These are phyloP conservation scores for Genyomyrus donnyi DNA, from an alignment of 2,113 vertebrate species.

Conservation along the genomic window DNA sequence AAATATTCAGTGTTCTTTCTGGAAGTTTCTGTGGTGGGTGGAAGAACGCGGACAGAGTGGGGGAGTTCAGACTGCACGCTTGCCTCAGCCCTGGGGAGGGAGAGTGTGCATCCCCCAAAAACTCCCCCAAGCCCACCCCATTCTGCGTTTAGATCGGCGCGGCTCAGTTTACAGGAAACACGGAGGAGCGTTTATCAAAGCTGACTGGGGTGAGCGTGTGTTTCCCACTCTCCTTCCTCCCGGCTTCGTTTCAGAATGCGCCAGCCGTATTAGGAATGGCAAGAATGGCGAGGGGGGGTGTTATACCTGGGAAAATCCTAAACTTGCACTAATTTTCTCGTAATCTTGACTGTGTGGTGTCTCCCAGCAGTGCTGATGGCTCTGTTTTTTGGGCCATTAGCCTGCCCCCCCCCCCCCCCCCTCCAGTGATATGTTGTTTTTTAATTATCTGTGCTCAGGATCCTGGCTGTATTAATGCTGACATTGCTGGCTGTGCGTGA, in stretches of 20 bases:
- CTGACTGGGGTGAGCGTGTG: not conserved
- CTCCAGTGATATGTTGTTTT: constrained; percentile 69
- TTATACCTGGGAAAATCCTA: not conserved
- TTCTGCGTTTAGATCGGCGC: not conserved
- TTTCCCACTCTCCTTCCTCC: not conserved
- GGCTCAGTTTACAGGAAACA: not conserved
- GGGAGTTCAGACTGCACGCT: not conserved
- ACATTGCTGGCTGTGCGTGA: constrained; percentile 46
- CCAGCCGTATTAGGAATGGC: not conserved
- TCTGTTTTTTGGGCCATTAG: constrained; percentile 58
- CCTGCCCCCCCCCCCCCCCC: constrained; percentile 63
- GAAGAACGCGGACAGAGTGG: not conserved
- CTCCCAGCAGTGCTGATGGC: constrained; percentile 67
- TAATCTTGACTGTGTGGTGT: constrained; percentile 39
- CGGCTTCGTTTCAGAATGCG: not conserved
- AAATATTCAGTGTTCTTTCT: not conserved
- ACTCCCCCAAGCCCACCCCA: too few relatives aligned
- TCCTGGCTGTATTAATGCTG: constrained; percentile 57
- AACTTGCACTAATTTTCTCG: constrained; percentile 36
- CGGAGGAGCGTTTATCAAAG: not conserved
- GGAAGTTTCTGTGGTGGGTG: not conserved
- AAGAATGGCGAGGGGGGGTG: not conserved
- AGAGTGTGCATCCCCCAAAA: not conserved
- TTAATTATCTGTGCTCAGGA: constrained; percentile 66
- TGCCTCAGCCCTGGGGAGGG: not conserved